phyloP scores from a whole-genome alignment of 2,113 vertebrate species.

The Chaenogobius annularis region DNA sequence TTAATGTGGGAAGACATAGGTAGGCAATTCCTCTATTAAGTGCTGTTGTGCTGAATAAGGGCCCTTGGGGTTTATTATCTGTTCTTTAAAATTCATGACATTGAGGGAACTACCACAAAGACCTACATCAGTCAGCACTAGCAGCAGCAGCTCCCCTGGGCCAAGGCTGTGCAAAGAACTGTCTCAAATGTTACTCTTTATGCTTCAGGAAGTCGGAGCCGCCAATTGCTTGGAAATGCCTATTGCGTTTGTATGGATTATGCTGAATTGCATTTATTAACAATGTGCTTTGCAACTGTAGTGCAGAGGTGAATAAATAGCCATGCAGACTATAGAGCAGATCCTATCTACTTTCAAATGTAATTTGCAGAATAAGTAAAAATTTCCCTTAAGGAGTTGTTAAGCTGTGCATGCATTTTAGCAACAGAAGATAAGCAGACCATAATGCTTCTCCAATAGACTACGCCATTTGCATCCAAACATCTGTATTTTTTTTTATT shows the following conservation, averaged over 20 bases:
- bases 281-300: constrained; percentile 12
- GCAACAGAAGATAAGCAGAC: not conserved
- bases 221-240: constrained; percentile 12
- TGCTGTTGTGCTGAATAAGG: constrained; percentile 70
- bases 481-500: not conserved
- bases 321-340: not conserved
- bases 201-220: constrained; percentile 31
- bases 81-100: constrained; percentile 70
- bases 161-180: constrained; percentile 16
- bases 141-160: constrained; percentile 28
- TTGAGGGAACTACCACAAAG: constrained; percentile 58
- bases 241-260: constrained; percentile 14
- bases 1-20: constrained; percentile 54
- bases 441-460: not conserved
- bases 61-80: constrained; percentile 66
- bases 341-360: constrained; percentile 4
- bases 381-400: not conserved
- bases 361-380: not conserved
- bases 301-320: constrained; percentile 14
- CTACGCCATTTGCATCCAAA: not conserved
- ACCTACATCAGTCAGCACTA: constrained; percentile 44
- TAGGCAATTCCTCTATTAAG: constrained; percentile 63
- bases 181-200: constrained; percentile 38
- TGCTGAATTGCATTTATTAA: constrained; percentile 32
- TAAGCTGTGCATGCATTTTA: constrained; percentile 7